Percentiles rank a stretch among this genome's conserved stretches.
Evolutionary conservation across 2,113 vertebrate genomes (phyloP).

Genomic region (Campylorhamphus procurvoides): DNA sequence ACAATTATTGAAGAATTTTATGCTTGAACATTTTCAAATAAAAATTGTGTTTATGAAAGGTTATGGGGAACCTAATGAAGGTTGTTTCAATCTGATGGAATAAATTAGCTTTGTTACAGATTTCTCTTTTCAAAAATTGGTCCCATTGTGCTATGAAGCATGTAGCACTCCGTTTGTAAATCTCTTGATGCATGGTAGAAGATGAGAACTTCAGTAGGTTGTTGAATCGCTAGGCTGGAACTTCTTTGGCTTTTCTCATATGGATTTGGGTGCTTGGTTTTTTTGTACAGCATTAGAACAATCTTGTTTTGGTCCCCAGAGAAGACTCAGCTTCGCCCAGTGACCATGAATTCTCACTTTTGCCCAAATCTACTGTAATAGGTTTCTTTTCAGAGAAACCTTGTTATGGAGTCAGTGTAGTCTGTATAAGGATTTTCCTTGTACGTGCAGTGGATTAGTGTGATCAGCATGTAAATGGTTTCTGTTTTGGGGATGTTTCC

Average conservation of each 20-base stretch:
- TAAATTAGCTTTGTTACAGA: slow-evolving; percentile 44
- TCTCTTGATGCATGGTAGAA: neutral
- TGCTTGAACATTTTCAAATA: slow-evolving; percentile 39
- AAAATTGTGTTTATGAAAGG: slow-evolving; percentile 19
- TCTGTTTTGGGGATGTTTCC: neutral
- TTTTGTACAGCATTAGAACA: neutral
- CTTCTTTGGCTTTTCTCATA: neutral
- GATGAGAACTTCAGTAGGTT: neutral
- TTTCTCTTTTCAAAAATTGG: slow-evolving; percentile 44
- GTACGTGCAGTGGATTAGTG: neutral
- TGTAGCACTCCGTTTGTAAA: neutral
- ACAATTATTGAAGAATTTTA: slow-evolving; percentile 34
- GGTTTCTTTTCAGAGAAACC: neutral
- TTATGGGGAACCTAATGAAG: slow-evolving; percentile 23
- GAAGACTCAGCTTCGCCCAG: neutral
- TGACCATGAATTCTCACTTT: neutral
- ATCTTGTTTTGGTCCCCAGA: neutral
- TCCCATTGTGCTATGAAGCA: slow-evolving; percentile 26
- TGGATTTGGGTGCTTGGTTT: neutral
- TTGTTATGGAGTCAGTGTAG: neutral
- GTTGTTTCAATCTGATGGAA: slow-evolving; percentile 30
- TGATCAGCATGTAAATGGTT: neutral
- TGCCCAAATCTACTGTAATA: neutral
- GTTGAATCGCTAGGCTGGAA: neutral
- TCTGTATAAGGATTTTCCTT: neutral